phyloP scores from a whole-genome alignment of 2,797 vertebrate species.

The Rhadinocentrus ornatus region DNA sequence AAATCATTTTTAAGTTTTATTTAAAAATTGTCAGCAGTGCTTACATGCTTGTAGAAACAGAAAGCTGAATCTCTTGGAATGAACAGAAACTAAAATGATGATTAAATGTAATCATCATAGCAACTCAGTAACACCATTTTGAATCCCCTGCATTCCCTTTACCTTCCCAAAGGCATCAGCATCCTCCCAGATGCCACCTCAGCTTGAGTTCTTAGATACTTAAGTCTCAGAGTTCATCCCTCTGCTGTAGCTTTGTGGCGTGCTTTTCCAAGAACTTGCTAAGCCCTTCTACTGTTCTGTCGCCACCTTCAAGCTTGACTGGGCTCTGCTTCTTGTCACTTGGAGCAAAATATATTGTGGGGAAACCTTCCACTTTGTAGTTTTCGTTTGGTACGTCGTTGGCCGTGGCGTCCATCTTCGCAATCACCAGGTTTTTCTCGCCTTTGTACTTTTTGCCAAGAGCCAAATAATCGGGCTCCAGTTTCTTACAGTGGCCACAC shows the following conservation, averaged over 20 bases:
- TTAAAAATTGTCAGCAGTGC: conserved; percentile 81
- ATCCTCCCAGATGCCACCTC: conserved; percentile 44
- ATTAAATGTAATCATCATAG: conserved; percentile 52
- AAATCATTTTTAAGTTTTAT: conserved; percentile 74
- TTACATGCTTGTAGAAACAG: conserved; percentile 80
- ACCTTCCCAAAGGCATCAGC: conserved; percentile 34
- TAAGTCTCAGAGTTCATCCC: conserved; percentile 91
- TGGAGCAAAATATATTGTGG: conserved; percentile 95
- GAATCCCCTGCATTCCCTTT: conserved; percentile 38
- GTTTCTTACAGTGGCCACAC: conserved; percentile 97
- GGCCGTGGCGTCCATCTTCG: conserved; percentile 96
- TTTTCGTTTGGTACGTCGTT: conserved; percentile 88
- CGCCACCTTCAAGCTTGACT: conserved; percentile 89
- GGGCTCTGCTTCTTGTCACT: conserved; percentile 91
- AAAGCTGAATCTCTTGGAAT: conserved; percentile 72
- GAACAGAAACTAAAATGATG: conserved; percentile 73
- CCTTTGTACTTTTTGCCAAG: conserved; percentile 94
- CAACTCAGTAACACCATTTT: conserved; percentile 73
- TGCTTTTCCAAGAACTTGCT: conserved; percentile 95
- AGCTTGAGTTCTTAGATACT: conserved; percentile 68
- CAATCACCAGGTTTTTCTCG: conserved; percentile 91
- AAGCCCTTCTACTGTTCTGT: conserved; percentile 90
- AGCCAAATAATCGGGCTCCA: conserved; percentile 90
- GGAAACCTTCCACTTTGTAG: conserved; percentile 95
- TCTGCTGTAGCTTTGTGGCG: conserved; percentile 83